Conservation (phyloP, 2,797 vertebrate genomes). For the Vultur gryphus region DNA sequence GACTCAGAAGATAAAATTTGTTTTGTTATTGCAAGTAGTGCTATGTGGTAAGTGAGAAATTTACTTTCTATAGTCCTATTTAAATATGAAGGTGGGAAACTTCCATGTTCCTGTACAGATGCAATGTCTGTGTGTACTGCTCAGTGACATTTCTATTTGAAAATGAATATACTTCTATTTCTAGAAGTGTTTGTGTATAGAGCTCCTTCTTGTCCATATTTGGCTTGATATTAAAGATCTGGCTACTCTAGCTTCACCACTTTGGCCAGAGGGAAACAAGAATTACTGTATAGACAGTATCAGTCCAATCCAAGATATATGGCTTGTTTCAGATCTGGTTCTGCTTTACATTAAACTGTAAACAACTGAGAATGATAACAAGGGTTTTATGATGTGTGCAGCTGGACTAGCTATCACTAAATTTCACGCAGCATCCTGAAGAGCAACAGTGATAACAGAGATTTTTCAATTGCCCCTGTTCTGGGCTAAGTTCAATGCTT, state of each 20-base stretch:
- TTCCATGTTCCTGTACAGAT: background rate
- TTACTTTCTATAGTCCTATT: background rate
- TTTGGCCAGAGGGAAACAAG: background rate
- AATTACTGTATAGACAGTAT: background rate
- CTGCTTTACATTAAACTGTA: background rate
- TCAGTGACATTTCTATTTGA: background rate
- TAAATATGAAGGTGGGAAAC: background rate
- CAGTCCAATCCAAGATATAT: background rate
- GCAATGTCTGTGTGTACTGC: background rate
- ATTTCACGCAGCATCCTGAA: background rate
- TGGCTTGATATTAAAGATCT: background rate
- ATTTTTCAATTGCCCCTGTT: background rate
- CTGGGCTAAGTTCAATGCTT: background rate
- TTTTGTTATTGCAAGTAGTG: background rate
- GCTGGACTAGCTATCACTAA: background rate
- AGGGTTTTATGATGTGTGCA: background rate
- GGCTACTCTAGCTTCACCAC: background rate
- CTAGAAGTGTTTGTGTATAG: background rate
- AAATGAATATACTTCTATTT: constrained; percentile 29
- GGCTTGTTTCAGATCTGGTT: background rate
- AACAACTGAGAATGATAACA: background rate
- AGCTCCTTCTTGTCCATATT: background rate
- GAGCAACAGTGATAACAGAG: background rate
- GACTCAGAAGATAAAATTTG: background rate
- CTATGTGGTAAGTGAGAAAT: constrained; percentile 35